These are phyloP conservation scores for Typhlichthys eigenmanni DNA, from an alignment of 2,797 vertebrate species.

Conservation along the genomic window DNA sequence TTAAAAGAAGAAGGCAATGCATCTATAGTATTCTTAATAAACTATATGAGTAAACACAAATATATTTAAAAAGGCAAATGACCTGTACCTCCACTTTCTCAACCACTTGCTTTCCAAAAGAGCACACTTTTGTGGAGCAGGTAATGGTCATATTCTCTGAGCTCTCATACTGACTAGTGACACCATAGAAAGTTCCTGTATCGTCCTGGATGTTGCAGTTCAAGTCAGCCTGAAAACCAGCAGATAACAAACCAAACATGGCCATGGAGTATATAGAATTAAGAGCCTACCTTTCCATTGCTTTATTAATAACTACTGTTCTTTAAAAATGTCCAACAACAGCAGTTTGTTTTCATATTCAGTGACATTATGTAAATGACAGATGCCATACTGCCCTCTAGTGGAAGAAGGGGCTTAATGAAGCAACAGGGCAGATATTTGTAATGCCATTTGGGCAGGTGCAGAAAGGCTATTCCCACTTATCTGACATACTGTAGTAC, in stretches of 20 bases:
- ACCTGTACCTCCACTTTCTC: constrained; percentile 97
- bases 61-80: neutral
- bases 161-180: constrained; percentile 97
- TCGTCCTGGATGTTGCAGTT: constrained; percentile 98
- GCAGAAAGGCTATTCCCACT: neutral
- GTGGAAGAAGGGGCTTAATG: constrained; percentile 2
- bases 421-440: neutral
- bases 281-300: neutral
- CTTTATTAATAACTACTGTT: no score
- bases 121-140: constrained; percentile 99
- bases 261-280: neutral
- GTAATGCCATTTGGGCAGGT: neutral
- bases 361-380: neutral
- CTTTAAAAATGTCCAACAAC: no score
- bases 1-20: neutral
- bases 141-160: constrained; percentile 99
- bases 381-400: constrained; percentile 29
- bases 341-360: neutral
- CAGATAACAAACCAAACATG: neutral
- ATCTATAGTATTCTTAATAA: neutral
- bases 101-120: constrained; percentile 99
- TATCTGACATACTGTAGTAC: neutral
- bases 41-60: neutral
- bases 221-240: constrained; percentile 86
- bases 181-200: constrained; percentile 92